These are phyloP conservation scores for Astreopora myriophthalma DNA, from an alignment of 64 coral and sea anemone genomes.

Conservation along the genomic window DNA sequence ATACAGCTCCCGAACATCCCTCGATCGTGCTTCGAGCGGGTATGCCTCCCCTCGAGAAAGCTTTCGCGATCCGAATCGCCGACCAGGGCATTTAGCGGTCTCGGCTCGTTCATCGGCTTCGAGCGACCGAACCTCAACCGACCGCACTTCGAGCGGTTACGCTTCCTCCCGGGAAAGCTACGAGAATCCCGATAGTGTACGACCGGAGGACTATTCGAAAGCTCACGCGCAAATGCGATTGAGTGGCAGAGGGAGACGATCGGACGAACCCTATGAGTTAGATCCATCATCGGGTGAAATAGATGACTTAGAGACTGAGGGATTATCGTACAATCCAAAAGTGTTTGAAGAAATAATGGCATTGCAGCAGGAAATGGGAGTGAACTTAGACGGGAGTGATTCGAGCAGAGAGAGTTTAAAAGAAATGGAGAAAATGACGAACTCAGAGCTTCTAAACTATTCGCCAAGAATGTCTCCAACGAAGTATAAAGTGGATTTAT, in stretches of 20 bases:
- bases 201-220: conserved; percentile 14
- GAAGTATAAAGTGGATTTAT: conserved; percentile 76
- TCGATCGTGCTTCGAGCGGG: conserved; percentile 43
- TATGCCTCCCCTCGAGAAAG: conserved; percentile 69
- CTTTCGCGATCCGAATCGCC: background rate
- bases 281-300: conserved; percentile 69
- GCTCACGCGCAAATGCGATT: conserved; percentile 25
- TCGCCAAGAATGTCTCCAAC: conserved; percentile 43
- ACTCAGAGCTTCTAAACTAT: conserved; percentile 59
- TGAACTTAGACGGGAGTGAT: conserved; percentile 84
- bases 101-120: conserved; percentile 56
- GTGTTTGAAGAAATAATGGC: conserved; percentile 76
- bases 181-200: conserved; percentile 8
- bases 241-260: conserved; percentile 5
- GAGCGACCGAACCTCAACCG: conserved; percentile 77
- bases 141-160: conserved; percentile 49
- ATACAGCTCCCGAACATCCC: conserved; percentile 66
- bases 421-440: conserved; percentile 62
- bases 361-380: conserved; percentile 76
- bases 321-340: conserved; percentile 72
- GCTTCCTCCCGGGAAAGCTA: conserved; percentile 73
- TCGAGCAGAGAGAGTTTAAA: conserved; percentile 68
- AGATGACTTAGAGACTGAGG: conserved; percentile 68
- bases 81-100: background rate
- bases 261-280: conserved; percentile 84